Base-by-base conservation (phyloP, 64 coral and sea anemone species). In the Pocillopora damicornis region DNA sequence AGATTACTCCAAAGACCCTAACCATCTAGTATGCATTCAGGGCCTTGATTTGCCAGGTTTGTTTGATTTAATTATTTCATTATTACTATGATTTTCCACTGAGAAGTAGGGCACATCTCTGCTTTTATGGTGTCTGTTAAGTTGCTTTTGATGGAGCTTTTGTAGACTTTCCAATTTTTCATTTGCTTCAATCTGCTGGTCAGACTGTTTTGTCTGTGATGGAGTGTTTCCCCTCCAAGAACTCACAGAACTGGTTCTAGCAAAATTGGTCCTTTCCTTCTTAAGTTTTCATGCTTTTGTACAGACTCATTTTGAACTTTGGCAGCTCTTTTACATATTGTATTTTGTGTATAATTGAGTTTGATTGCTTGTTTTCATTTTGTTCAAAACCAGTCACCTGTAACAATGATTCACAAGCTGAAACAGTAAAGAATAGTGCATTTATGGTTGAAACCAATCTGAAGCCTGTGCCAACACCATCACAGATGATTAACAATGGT, bases 21-120 rank as follows among this genome's bases (percentile, higher is more conserved):
- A 90, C 17, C 93, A 95, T 23, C 73, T 95, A 26, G 93, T 91
- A 23, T 95, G 86, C 75, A 76, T 95, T 22, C 91, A 93, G 72
- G 94, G 94, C 30, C 84, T 96, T 23, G 45, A 93, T 20, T 87
- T 96, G 11, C 94, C 94, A 93, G 94, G 94, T 89, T 45, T 38
- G 25, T 71, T 51, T 51, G 42, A 51, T 51, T 51, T 2, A 51
- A 51, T 51, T 7, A 51, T 51, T 51, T 51, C 42, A 51, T 51
- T 51, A 51, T 51, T 51, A 51, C 42, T 7, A 51, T 4, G 2
- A 51, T 51, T 51, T 51, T 51, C 7, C 2, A 51, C 7, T 2
- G 42, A 51, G 42, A 51, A 51, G 30, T 30, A 30, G 2, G 42
- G 42, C 3, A 51, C 2, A 51, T 7, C 42, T 51, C 42, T 4